These are phyloP conservation scores for Ploceus nigricollis DNA, from an alignment of 2,113 vertebrate genomes.

Conservation along the genomic window DNA sequence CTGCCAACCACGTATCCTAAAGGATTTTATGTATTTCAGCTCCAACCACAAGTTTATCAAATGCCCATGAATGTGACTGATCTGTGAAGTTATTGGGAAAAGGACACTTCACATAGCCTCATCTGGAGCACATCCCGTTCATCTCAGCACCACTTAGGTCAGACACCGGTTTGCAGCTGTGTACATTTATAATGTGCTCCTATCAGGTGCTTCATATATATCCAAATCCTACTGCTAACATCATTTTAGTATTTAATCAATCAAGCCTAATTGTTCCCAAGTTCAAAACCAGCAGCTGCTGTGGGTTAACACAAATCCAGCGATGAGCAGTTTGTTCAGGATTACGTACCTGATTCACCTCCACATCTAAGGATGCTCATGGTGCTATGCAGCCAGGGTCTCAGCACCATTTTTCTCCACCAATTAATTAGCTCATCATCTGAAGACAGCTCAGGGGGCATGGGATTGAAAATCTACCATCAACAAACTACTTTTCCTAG, in stretches of 20 bases:
- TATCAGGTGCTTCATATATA: background rate
- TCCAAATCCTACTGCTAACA: background rate
- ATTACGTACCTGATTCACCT: background rate
- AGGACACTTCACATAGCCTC: background rate
- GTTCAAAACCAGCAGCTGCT: constrained; percentile 12
- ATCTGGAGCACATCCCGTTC: background rate
- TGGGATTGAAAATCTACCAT: background rate
- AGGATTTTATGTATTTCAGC: background rate
- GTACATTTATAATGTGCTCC: background rate
- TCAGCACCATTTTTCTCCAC: background rate
- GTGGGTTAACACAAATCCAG: background rate
- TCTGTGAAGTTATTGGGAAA: background rate
- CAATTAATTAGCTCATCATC: background rate
- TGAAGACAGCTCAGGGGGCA: background rate
- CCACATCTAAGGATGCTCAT: background rate
- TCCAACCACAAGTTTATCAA: background rate
- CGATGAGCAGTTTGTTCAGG: background rate
- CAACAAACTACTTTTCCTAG: background rate
- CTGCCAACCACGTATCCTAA: background rate
- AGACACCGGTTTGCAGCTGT: background rate
- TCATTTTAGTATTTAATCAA: constrained; percentile 24
- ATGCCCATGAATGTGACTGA: background rate
- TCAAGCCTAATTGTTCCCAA: background rate
- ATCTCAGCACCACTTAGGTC: background rate
- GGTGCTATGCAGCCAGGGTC: background rate